These are phyloP conservation scores for Trinectes maculatus DNA, from an alignment of 2,113 vertebrate genomes.

Conservation along the genomic window DNA sequence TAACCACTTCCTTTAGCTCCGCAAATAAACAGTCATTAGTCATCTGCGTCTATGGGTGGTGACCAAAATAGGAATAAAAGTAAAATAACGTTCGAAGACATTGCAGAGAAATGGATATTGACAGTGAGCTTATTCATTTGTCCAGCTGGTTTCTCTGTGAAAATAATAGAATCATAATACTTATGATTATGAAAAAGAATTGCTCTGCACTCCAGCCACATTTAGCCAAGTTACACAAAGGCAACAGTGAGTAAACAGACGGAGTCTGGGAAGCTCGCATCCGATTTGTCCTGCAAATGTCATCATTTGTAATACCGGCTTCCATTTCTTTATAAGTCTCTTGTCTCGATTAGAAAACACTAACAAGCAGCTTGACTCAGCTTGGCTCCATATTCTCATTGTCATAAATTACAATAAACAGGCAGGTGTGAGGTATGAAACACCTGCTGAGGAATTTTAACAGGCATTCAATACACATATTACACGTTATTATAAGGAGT, in stretches of 20 bases:
- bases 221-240: slow-evolving; percentile 64
- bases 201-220: slow-evolving; percentile 16
- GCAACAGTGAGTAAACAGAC: slow-evolving; percentile 54
- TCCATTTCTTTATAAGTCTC: slow-evolving; percentile 34
- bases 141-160: slow-evolving; percentile 17
- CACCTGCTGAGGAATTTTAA: slow-evolving; percentile 16
- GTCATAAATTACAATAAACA: slow-evolving; percentile 38
- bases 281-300: slow-evolving; percentile 43
- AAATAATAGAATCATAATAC: too few species aligned
- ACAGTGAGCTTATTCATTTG: slow-evolving; percentile 23
- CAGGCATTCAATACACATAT: slow-evolving; percentile 4
- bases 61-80: slow-evolving; percentile 12
- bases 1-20: slow-evolving; percentile 60
- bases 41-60: slow-evolving; percentile 32
- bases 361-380: slow-evolving; percentile 20
- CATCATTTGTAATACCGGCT: slow-evolving; percentile 33
- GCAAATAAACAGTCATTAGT: slow-evolving; percentile 66
- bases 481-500: too few species aligned
- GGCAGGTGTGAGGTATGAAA: slow-evolving; percentile 30
- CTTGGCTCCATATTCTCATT: slow-evolving; percentile 5
- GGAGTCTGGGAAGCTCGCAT: slow-evolving; percentile 36
- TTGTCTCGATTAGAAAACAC: slow-evolving; percentile 51
- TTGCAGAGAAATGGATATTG: slow-evolving; percentile 9
- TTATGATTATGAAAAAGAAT: not conserved
- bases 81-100: slow-evolving; percentile 9